Conservation (phyloP, 1,140 invertebrate genomes). For the Pararge aegeria region DNA sequence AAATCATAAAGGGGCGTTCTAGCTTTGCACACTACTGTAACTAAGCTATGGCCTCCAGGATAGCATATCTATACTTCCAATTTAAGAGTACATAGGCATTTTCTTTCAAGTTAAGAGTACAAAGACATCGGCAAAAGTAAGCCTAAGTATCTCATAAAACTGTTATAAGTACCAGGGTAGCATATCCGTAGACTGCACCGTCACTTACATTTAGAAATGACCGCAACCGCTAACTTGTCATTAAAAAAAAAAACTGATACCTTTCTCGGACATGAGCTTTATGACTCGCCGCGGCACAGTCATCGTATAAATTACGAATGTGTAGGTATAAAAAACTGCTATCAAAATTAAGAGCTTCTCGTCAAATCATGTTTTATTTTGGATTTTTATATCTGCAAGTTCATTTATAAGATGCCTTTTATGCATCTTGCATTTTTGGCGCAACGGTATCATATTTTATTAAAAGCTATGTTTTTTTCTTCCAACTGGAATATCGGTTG, state of each 20-base stretch:
- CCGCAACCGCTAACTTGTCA: no score
- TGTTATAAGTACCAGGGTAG: no score
- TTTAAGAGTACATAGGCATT: no score
- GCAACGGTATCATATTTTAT: constrained; percentile 9
- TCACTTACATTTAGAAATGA: no score
- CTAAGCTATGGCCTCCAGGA: constrained; percentile 13
- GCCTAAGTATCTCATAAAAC: no score
- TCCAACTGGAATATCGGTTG: neutral
- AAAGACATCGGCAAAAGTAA: no score
- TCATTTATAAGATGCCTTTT: constrained; percentile 29
- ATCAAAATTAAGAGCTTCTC: constrained; percentile 33
- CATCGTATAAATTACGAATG: constrained; percentile 28
- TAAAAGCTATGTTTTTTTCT: constrained; percentile 1
- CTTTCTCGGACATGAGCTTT: constrained; percentile 36
- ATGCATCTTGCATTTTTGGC: constrained; percentile 11
- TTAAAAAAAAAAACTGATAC: constrained; percentile 35
- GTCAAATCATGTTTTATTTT: constrained; percentile 30
- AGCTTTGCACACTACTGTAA: neutral
- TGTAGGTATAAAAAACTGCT: constrained; percentile 32
- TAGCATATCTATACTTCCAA: no score
- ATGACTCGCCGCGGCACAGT: constrained; percentile 26
- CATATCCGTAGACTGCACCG: no score
- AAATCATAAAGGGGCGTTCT: no score
- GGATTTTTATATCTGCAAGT: constrained; percentile 29
- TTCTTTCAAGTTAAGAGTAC: no score